These are phyloP conservation scores for Scotopteryx bipunctaria DNA, from an alignment of 2,888 invertebrate genomes.

Conservation along the genomic window DNA sequence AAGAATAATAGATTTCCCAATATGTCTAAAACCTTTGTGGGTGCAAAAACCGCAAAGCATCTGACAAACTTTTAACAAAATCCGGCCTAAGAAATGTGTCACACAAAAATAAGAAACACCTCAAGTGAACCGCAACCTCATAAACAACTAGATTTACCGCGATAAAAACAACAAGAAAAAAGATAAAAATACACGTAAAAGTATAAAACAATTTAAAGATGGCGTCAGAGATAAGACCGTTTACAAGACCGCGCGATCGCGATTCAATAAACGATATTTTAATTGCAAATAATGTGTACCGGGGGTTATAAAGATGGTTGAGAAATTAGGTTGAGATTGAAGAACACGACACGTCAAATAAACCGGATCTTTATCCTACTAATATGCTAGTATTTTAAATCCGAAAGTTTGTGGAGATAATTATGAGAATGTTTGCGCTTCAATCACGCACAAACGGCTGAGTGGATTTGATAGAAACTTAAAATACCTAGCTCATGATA, in stretches of 20 bases:
- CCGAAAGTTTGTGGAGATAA: too few relatives aligned
- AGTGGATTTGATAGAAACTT: too few relatives aligned
- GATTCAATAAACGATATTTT: slow-evolving; percentile 38
- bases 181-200: slow-evolving; percentile 18
- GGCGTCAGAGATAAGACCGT: slow-evolving; percentile 39
- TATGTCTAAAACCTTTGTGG: too few relatives aligned
- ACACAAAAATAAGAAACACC: slow-evolving; percentile 13
- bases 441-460: too few relatives aligned
- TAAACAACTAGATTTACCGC: slow-evolving; percentile 40
- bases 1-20: too few relatives aligned
- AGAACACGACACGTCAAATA: too few relatives aligned
- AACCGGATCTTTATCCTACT: too few relatives aligned
- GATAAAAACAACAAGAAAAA: slow-evolving; percentile 20
- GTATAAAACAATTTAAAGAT: slow-evolving; percentile 31
- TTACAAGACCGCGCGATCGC: slow-evolving; percentile 37
- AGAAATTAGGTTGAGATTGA: slow-evolving; percentile 15
- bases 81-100: slow-evolving; percentile 16
- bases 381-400: too few relatives aligned
- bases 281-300: slow-evolving; percentile 35
- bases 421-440: too few relatives aligned
- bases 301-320: slow-evolving; percentile 29
- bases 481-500: too few relatives aligned
- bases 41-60: slow-evolving; percentile 5
- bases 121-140: slow-evolving; percentile 28
- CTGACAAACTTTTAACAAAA: slow-evolving; percentile 10